Evolutionary conservation across 2,113 vertebrate species (phyloP), one percentile per base, ranked within the genome.

Genomic region (Boleophthalmus pectinirostris): DNA sequence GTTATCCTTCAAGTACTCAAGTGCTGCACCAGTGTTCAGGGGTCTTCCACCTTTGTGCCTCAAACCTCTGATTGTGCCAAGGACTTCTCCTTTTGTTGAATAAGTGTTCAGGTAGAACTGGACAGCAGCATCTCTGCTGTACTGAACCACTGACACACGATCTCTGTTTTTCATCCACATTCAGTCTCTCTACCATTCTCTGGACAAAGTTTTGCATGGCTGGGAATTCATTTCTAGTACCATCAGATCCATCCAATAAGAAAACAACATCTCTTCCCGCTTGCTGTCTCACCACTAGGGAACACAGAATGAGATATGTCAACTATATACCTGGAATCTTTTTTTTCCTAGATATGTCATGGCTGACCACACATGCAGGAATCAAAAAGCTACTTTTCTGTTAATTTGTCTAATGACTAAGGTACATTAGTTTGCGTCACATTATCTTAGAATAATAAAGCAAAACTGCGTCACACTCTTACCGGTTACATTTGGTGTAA

Each of bases 201-300:
- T 79, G 74, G 51, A 80, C 78, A 80, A 80, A 80, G 56, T 72
- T 69, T 29, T 25, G 53, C 78, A 80, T 71, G 12, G 73, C 63
- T 75, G 73, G 68, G 78, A 80, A 80, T 63, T 69, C 72, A 56
- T 21, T 68, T 38, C 63, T 71, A 15, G 73, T 80, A 23, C 64
- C 64, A 68, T 80, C 63, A 66, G 78, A 80, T 54, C 72, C 78
- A 74, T 80, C 78, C 68, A 95, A 88, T 81, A 96, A 63, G 61
- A 77, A 71, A 12, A 71, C 74, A 18, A 71, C 38, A 51, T 77
- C 74, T 61, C 33, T 77, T 70, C 74, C 53, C 38, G 68, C 5
- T n/a, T 51, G 18, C 18, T 15, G 47, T 18, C 21, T 25, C 38
- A 46, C 57, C 18, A 57, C 67, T 66, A 51, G n/a, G 46, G 38